phyloP scores from a whole-genome alignment of 2,888 invertebrate genomes.

The Junonia oenone region DNA sequence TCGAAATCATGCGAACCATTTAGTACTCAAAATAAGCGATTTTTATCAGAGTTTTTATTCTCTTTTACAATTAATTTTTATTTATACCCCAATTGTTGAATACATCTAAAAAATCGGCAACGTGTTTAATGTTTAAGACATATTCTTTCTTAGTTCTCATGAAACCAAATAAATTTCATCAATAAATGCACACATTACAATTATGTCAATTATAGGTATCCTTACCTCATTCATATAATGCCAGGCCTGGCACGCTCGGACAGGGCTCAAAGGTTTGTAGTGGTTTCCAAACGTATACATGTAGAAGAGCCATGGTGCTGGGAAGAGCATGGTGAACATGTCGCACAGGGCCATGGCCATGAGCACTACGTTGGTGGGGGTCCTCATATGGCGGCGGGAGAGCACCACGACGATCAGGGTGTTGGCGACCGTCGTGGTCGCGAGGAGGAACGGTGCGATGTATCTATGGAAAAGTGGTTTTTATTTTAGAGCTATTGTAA shows the following conservation, averaged over 20 bases:
- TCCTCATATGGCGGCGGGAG: conserved; percentile 93
- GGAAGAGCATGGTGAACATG: conserved; percentile 94
- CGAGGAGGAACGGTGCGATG: conserved; percentile 90
- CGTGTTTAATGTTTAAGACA: too few species aligned
- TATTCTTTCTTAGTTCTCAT: too few species aligned
- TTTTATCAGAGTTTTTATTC: too few species aligned
- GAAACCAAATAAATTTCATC: too few species aligned
- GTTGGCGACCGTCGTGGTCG: conserved; percentile 94
- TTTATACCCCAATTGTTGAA: too few species aligned
- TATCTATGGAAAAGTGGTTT: conserved; percentile 51
- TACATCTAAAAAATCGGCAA: too few species aligned
- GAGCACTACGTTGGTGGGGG: conserved; percentile 94
- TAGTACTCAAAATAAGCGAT: too few species aligned
- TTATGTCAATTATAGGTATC: too few species aligned
- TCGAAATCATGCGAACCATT: too few species aligned
- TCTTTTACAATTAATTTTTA: too few species aligned
- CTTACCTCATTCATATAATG: conserved; percentile 89
- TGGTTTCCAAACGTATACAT: conserved; percentile 95
- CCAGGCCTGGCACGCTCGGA: conserved; percentile 88
- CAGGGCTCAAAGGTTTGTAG: conserved; percentile 87
- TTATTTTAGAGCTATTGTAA: too few species aligned
- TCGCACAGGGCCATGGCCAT: conserved; percentile 98
- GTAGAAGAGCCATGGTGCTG: conserved; percentile 94
- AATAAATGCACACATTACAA: too few species aligned
- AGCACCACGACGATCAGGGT: conserved; percentile 94